Base-by-base conservation (phyloP, 2,797 vertebrate genomes). In the Karalla daura region DNA sequence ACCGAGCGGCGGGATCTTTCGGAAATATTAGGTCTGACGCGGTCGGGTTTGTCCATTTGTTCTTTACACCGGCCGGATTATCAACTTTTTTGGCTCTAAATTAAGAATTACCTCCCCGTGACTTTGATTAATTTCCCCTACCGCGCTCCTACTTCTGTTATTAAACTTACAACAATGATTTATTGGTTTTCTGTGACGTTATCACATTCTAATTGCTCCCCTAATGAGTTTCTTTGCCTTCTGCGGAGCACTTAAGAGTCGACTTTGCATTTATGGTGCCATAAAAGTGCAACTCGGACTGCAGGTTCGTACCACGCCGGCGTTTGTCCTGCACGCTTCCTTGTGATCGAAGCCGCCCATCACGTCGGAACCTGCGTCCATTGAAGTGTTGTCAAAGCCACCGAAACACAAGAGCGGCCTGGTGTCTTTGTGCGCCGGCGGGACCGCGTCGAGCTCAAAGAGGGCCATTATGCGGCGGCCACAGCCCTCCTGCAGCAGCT, bases 401-500 rank as follows among this genome's bases (percentile, higher is more conserved):
- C 28, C 11, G n/a, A 32, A 58, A 39, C 30, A 43, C 10, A 27
- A 20, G 5, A 13, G 45, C 14, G 39, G 13, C 28, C 14, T 45
- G 25, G 0, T 17, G 47, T 8, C 18, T 52, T 33, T 62, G 71
- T 44, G 51, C n/a, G n/a, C n/a, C n/a, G n/a, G n/a, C 3, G 33
- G 35, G 68, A 40, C 53, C 17, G 1, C 6, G 54, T 44, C 32
- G 52, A 36, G 59, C 6, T 3, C 10, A 59, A 45, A 78, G 80
- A 44, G 70, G 62, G 6, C 63, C 63, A 67, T 74, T 74, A 62
- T 74, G 45, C 46, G 13, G 36, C 35, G 5, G 58, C 46, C 53
- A 11, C 52, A 49, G 58, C 62, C 49, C 66, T 39, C 55, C 46
- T 23, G 46, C 13, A 51, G 75, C 70, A 80, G 84, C 78, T 86